phyloP scores from a whole-genome alignment of 2,113 vertebrate species.

The Gopherus flavomarginatus region DNA sequence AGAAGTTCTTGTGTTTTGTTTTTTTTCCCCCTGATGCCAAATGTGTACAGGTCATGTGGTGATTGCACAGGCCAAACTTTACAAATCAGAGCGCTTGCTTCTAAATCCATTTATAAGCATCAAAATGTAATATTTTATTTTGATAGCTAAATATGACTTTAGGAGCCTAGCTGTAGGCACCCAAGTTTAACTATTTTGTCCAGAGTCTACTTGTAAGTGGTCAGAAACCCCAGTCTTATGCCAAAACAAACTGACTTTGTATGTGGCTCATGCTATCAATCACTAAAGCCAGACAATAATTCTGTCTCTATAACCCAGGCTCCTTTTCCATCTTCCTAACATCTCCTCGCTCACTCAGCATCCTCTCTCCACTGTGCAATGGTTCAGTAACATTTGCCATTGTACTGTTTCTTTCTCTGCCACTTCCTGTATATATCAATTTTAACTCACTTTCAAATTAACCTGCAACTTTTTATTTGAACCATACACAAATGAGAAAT shows the following conservation, averaged over 20 bases:
- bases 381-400: background rate
- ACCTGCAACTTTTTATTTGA: background rate
- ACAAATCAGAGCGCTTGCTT: background rate
- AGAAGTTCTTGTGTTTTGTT: background rate
- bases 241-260: background rate
- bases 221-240: background rate
- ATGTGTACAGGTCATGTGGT: background rate
- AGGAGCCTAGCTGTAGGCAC: background rate
- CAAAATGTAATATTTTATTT: too few species aligned
- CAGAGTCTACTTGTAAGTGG: background rate
- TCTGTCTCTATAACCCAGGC: background rate
- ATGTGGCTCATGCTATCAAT: accelerated
- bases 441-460: background rate
- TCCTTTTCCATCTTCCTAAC: too few species aligned
- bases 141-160: background rate
- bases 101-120: background rate
- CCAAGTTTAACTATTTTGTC: background rate
- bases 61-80: background rate
- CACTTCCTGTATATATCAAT: background rate
- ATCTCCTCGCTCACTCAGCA: background rate
- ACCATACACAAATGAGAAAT: background rate
- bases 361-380: background rate
- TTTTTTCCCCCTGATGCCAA: background rate
- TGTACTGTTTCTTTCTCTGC: background rate
- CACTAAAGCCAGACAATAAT: background rate